phyloP scores from a whole-genome alignment of 2,888 invertebrate species.

The Campaea margaritaria region DNA sequence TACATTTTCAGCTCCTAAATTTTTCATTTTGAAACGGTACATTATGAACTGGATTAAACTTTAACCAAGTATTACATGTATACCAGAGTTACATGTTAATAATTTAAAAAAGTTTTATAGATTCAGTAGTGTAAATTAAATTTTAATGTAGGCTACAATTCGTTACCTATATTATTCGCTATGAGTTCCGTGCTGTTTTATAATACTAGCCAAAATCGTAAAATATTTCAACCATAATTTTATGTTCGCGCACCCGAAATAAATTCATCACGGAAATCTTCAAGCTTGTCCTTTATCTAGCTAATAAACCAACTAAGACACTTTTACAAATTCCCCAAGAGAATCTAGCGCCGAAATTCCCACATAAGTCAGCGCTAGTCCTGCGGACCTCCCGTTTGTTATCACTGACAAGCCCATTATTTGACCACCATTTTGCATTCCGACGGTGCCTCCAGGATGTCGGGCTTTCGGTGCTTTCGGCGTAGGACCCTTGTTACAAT shows the following conservation, averaged over 20 bases:
- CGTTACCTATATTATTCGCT: no score
- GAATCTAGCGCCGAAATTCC: slow-evolving; percentile 47
- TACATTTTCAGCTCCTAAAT: neutral
- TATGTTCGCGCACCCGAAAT: no score
- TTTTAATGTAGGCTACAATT: no score
- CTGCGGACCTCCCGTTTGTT: slow-evolving; percentile 59
- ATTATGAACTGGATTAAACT: neutral
- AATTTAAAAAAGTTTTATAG: no score
- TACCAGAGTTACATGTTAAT: no score
- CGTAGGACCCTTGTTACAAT: slow-evolving; percentile 23
- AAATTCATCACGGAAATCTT: no score
- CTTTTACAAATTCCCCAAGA: slow-evolving; percentile 4
- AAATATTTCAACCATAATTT: no score
- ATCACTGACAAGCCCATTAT: slow-evolving; percentile 67
- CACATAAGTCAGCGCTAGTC: slow-evolving; percentile 62
- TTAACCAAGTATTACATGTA: no score
- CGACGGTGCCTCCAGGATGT: slow-evolving; percentile 41
- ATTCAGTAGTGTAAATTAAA: no score
- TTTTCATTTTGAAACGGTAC: neutral
- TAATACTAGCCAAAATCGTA: no score
- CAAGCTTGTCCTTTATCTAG: no score
- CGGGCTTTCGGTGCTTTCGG: slow-evolving; percentile 15
- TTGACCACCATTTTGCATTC: slow-evolving; percentile 68
- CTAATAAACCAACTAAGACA: neutral
- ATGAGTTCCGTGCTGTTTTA: no score